A percentile compares a stretch with the other conserved stretches of the same genome.
phyloP scores from a whole-genome alignment of 1,140 invertebrate genomes.

The Pantala flavescens region DNA sequence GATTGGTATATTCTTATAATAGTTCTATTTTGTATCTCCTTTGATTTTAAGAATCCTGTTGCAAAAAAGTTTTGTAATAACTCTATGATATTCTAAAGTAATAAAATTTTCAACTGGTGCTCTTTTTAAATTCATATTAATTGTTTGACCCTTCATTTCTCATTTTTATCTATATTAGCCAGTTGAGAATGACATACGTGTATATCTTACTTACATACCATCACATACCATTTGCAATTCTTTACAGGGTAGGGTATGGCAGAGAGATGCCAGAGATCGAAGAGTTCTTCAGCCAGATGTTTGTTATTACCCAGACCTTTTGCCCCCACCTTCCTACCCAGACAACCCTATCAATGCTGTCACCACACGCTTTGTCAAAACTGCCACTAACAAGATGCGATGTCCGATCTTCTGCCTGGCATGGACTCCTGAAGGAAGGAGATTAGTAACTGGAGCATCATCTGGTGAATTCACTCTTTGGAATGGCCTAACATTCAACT shows the following conservation, averaged over 20 bases:
- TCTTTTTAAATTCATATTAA: too few species aligned
- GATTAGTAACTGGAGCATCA: slow-evolving; percentile 95
- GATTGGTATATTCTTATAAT: too few species aligned
- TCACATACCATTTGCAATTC: too few species aligned
- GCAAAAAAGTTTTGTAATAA: too few species aligned
- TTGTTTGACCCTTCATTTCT: too few species aligned
- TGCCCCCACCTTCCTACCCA: slow-evolving; percentile 78
- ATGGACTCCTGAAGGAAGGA: slow-evolving; percentile 97
- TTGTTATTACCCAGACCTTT: slow-evolving; percentile 75
- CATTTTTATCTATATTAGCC: too few species aligned
- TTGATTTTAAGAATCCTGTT: too few species aligned
- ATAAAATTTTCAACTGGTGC: too few species aligned
- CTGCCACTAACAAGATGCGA: slow-evolving; percentile 98
- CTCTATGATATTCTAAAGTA: too few species aligned
- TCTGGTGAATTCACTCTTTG: slow-evolving; percentile 99
- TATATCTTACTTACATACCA: too few species aligned
- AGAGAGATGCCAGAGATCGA: slow-evolving; percentile 78
- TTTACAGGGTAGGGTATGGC: slow-evolving; percentile 79
- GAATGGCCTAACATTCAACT: slow-evolving; percentile 99
- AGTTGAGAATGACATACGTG: too few species aligned
- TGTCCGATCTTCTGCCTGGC: slow-evolving; percentile 98
- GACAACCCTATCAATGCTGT: slow-evolving; percentile 96
- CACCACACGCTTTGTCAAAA: slow-evolving; percentile 92
- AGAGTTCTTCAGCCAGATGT: slow-evolving; percentile 82
- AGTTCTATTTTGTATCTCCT: too few species aligned